A percentile compares a stretch with the other conserved stretches of the same genome.
Evolutionary conservation across 2,113 vertebrate genomes (phyloP).

Genomic region (Mungos mungo): DNA sequence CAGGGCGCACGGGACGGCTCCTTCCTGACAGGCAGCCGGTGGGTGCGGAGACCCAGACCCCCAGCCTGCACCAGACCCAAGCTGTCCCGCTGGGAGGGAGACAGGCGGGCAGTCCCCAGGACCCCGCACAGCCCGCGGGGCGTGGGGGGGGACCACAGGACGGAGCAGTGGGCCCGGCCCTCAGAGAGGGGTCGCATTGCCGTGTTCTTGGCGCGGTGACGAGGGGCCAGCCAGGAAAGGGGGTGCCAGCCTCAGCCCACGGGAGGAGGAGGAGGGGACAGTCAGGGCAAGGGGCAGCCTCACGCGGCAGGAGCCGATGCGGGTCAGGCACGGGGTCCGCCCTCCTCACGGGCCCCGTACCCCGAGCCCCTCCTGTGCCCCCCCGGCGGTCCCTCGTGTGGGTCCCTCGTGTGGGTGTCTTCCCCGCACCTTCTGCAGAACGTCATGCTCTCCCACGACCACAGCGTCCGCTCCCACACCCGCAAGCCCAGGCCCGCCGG

Average conservation of each 20-base stretch:
- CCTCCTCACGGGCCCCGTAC: too few species aligned
- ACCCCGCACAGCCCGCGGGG: too few species aligned
- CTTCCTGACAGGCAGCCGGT: too few species aligned
- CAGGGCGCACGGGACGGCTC: too few species aligned
- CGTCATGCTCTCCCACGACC: fast-evolving
- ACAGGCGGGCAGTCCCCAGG: too few species aligned
- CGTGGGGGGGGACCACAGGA: background rate
- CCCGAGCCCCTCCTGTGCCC: too few species aligned
- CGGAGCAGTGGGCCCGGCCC: background rate
- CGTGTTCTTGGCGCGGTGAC: too few species aligned
- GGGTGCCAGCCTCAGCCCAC: background rate
- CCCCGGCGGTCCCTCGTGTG: too few species aligned
- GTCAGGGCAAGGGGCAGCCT: fast-evolving
- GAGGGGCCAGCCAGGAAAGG: background rate
- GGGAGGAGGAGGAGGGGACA: background rate
- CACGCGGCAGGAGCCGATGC: fast-evolving
- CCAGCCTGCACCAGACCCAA: too few species aligned
- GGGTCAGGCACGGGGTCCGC: background rate
- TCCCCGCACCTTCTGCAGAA: background rate
- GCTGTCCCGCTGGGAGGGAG: too few species aligned
- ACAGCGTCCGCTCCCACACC: background rate
- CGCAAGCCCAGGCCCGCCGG: fast-evolving
- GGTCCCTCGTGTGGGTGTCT: fast-evolving
- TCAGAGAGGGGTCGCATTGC: fast-evolving
- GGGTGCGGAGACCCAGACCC: too few species aligned